Evolutionary conservation across 1,140 invertebrate genomes (phyloP).

Genomic region (Drosophila ironensis): DNA sequence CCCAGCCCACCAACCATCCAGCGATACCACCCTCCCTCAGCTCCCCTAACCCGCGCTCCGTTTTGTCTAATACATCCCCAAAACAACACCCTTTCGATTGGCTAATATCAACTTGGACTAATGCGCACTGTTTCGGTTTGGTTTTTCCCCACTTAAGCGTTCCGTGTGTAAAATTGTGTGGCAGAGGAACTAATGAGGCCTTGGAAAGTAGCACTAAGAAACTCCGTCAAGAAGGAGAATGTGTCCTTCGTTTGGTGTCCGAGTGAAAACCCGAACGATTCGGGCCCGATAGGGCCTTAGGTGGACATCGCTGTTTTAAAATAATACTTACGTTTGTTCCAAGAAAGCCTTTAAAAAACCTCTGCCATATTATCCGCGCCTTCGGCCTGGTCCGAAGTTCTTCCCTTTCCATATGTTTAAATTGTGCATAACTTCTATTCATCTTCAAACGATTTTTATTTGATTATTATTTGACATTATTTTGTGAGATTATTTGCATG

Average conservation of each 20-base stretch:
- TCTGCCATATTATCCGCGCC: not conserved
- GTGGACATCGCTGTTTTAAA: no score
- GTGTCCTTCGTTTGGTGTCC: no score
- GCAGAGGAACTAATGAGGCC: not conserved
- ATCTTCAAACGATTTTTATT: slow-evolving; percentile 7
- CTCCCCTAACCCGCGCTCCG: slow-evolving; percentile 1
- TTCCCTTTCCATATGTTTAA: not conserved
- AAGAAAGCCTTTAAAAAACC: no score
- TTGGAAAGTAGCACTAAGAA: no score
- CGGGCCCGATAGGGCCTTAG: no score
- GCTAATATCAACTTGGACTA: slow-evolving; percentile 2
- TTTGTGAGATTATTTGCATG: slow-evolving; percentile 20
- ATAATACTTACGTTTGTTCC: no score
- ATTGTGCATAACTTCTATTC: slow-evolving; percentile 9
- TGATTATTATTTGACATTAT: not conserved
- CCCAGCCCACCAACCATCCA: not conserved
- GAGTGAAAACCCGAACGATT: not conserved
- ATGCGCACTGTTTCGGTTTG: slow-evolving; percentile 3
- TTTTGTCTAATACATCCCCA: slow-evolving; percentile 16
- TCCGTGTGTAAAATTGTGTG: not conserved
- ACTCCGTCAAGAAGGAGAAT: no score
- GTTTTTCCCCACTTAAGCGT: not conserved
- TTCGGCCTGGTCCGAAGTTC: slow-evolving; percentile 12
- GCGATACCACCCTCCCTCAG: not conserved
- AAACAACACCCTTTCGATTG: slow-evolving; percentile 1